These are phyloP conservation scores for Macroglossus sobrinus DNA, from an alignment of 2,113 vertebrate genomes.

Conservation along the genomic window DNA sequence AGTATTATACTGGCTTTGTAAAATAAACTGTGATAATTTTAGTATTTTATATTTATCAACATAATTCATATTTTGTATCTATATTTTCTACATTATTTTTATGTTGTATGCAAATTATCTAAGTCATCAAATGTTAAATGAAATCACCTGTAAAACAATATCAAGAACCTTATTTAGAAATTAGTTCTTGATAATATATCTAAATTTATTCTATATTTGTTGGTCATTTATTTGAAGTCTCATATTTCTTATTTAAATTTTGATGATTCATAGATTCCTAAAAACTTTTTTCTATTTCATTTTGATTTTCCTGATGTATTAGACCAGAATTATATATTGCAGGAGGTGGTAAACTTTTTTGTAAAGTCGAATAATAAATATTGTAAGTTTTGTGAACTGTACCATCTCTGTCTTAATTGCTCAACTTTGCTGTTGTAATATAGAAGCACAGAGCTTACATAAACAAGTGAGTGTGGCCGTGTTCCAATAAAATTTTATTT, in stretches of 20 bases:
- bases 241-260: neutral
- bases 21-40: neutral
- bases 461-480: neutral
- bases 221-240: neutral
- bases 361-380: neutral
- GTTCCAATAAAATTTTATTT: neutral
- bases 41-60: neutral
- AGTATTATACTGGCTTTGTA: neutral
- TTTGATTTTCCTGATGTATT: neutral
- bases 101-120: neutral
- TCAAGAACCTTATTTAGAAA: neutral
- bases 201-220: neutral
- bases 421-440: neutral
- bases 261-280: neutral
- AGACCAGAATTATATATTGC: neutral
- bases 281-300: neutral
- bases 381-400: neutral
- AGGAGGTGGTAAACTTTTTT: neutral
- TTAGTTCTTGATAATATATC: neutral
- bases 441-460: neutral
- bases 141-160: neutral
- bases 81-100: neutral
- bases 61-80: neutral
- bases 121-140: neutral
- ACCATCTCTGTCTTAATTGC: neutral